Evolutionary conservation across 2,888 invertebrate genomes (phyloP), one percentile per base, ranked within the genome.

Genomic region (Lottia scabra): DNA sequence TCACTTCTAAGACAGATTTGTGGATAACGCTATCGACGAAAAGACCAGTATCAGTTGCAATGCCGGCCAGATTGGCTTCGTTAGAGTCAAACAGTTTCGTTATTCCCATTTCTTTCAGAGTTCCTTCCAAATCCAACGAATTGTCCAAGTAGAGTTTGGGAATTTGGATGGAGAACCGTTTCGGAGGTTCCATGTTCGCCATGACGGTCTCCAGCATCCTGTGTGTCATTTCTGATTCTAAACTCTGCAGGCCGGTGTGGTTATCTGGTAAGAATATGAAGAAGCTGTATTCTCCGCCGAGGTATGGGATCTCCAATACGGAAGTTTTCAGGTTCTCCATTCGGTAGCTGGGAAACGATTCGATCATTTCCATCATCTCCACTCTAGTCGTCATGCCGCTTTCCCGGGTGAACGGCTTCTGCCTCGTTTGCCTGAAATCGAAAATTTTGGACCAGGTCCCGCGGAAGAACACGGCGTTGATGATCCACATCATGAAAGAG

Each of bases 391-490:
- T 23, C 19, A 12, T 56, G 13, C 56, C 56, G 10, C 56, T 23
- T 10, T 19, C 23, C 23, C 56, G 19, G 13, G 56, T 56, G 26
- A 70, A 70, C 48, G 62, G 30, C 48, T 43, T 19, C 19, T 56
- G 45, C 2, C 44, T 43, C 16, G 70, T 70, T 44, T n/a, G n/a
- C 13, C 23, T 45, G 2, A 30, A 43, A 27, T 70, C 66, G n/a
- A 70, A 70, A 43, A 65, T 23, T 19, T 45, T 27, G 13, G 46
- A 44, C 70, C 70, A 70, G 3, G 62, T 46, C 15, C 70, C 70
- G 15, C 65, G 46, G 62, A 70, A 66, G 23, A 56, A 70, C 23
- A 70, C 70, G 2, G 70, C 66, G 44, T 70, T 70, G 19, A 70
- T 44, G 16, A 70, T 56, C 65, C 45, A 62, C 56, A 70, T 56